Conservation (phyloP, 2,113 vertebrate species). For the Silurus meridionalis region DNA sequence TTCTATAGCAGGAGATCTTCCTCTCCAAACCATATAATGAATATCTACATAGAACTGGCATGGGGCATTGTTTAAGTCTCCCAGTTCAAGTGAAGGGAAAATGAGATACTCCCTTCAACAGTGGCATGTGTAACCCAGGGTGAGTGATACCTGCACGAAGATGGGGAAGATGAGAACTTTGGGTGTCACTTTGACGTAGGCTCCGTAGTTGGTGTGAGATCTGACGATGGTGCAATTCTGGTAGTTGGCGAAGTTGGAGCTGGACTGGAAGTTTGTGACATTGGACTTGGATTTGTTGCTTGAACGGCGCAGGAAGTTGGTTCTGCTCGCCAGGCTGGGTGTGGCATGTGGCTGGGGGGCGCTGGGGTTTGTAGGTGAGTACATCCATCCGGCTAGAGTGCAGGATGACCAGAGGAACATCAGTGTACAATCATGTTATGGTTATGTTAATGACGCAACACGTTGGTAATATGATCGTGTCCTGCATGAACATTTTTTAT, state of each 20-base stretch:
- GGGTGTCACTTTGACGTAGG: conserved; percentile 85
- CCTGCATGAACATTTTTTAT: not conserved
- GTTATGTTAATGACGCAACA: not conserved
- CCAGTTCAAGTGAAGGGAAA: too few species aligned
- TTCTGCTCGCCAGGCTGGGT: conserved; percentile 64
- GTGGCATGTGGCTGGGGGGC: conserved; percentile 50
- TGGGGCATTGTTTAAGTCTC: too few species aligned
- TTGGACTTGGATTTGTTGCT: conserved; percentile 71
- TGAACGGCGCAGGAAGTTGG: conserved; percentile 79
- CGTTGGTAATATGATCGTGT: not conserved
- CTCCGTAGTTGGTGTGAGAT: conserved; percentile 83
- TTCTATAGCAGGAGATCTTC: too few species aligned
- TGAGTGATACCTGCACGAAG: conserved; percentile 83
- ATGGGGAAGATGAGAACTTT: conserved; percentile 93
- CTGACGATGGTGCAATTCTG: conserved; percentile 87
- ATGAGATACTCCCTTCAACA: too few species aligned
- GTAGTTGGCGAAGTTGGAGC: conserved; percentile 78
- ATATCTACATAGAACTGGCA: too few species aligned
- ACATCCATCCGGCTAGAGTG: conserved; percentile 63
- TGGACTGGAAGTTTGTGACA: conserved; percentile 68
- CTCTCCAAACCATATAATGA: too few species aligned
- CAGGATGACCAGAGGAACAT: not conserved
- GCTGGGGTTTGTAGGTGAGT: conserved; percentile 60
- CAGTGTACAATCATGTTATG: not conserved
- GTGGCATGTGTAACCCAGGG: too few species aligned